A percentile compares a stretch with the other conserved stretches of the same genome.
Conservation (phyloP, 2,888 invertebrate species). For the Amblyteles armatorius region DNA sequence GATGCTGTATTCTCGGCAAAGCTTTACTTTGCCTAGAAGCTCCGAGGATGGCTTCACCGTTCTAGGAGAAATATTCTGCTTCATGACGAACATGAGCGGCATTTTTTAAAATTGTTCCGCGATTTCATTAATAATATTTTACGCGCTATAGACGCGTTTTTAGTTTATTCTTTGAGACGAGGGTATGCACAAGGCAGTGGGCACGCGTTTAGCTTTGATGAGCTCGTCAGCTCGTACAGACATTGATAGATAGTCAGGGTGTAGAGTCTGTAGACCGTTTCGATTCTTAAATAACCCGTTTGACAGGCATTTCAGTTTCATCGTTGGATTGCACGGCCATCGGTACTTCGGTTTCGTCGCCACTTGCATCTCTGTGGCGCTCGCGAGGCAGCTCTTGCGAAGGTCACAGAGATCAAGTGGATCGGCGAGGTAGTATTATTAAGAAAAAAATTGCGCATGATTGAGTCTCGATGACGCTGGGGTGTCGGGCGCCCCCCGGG, state of each 20-base stretch:
- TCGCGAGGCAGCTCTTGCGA: slow-evolving; percentile 8
- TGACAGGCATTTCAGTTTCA: not conserved
- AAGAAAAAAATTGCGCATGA: not conserved
- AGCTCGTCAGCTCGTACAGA: no score
- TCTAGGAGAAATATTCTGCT: no score
- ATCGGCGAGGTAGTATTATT: not conserved
- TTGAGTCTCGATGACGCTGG: not conserved
- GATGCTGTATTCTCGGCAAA: no score
- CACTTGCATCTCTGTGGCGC: not conserved
- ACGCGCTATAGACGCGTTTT: no score
- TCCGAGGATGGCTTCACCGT: no score
- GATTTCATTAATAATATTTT: no score
- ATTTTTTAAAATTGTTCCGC: no score
- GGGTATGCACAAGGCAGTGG: no score
- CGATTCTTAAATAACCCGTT: not conserved
- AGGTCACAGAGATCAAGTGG: not conserved
- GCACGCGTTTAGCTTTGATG: no score
- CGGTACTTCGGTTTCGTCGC: not conserved
- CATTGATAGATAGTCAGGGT: not conserved
- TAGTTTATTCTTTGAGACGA: no score
- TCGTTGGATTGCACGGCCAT: slow-evolving; percentile 1
- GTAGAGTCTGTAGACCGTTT: not conserved
- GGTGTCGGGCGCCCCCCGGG: not conserved
- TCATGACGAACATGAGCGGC: no score
- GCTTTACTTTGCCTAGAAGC: no score